Percentiles rank a stretch among this genome's conserved stretches.
Conservation (phyloP, 2,113 vertebrate genomes). For the Carlito syrichta region DNA sequence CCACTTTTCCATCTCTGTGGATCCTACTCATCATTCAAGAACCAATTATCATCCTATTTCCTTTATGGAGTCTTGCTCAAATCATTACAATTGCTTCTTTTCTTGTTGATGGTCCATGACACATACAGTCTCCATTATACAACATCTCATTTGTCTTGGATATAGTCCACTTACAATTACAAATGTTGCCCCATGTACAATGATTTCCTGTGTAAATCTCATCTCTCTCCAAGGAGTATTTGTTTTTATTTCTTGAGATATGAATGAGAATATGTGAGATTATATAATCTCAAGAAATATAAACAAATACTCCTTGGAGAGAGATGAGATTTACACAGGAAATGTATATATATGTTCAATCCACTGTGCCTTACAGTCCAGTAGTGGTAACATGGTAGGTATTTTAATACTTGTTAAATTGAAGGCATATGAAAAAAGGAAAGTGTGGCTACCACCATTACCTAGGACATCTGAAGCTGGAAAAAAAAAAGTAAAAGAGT, state of each 20-base stretch:
- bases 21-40: background rate
- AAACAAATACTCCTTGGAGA: background rate
- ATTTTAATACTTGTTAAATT: constrained; percentile 1
- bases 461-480: background rate
- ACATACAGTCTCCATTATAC: background rate
- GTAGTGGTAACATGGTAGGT: background rate
- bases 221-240: background rate
- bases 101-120: background rate
- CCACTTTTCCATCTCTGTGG: background rate
- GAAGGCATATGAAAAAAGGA: background rate
- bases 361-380: background rate
- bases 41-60: background rate
- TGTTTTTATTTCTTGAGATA: background rate
- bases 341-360: background rate
- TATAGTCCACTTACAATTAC: background rate
- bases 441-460: background rate
- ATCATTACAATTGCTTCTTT: background rate
- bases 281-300: no score
- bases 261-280: no score
- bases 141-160: background rate
- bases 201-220: background rate
- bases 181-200: background rate
- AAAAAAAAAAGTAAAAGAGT: background rate
- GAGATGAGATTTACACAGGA: background rate
- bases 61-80: constrained; percentile 6